Base-by-base conservation (phyloP, 2,888 invertebrate genomes). In the Phalera bucephala region DNA sequence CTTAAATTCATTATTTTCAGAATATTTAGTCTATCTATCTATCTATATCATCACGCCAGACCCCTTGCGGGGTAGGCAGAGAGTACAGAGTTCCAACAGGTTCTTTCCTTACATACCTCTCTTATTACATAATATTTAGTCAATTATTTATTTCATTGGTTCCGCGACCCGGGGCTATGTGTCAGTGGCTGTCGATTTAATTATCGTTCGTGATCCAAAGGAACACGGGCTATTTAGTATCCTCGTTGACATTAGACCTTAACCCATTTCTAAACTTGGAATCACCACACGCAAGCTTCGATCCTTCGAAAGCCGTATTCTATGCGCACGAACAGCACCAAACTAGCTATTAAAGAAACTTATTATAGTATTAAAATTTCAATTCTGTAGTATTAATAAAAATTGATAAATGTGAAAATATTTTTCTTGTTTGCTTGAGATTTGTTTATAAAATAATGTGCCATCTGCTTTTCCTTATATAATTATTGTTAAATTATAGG, bases 151-250 rank as follows among this genome's bases (percentile, higher is more conserved):
- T n/a, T n/a, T n/a, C n/a, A n/a, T n/a, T 52, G 42, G 39, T 43
- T 37, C 56, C 72, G 80, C 79, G 80, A 80, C 76, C 78, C 74
- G 66, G 72, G 73, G 72, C 68, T 75, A 72, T 47, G 61, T 60
- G 63, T 72, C 68, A 72, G 70, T 69, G 66, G 63, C 61, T 66
- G 30, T 41, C 43, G 36, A 53, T 51, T 50, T 52, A 57, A 50
- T 27, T 52, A 43, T 37, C 53, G 40, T 37, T 47, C 64, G 49
- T 58, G 61, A 62, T 57, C 52, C 54, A 17, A 56, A 53, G 56
- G 54, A 39, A 39, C 45, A 36, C 37, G 50, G 36, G 32, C 48
- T 46, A 39, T 26, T 47, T 55, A 53, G 54, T 44, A 41, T 29
- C 46, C 33, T 40, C 17, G 17, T 17, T 29, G 23, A 10, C 6